Conservation (phyloP, 2,797 vertebrate species). For the Dermochelys coriacea region DNA sequence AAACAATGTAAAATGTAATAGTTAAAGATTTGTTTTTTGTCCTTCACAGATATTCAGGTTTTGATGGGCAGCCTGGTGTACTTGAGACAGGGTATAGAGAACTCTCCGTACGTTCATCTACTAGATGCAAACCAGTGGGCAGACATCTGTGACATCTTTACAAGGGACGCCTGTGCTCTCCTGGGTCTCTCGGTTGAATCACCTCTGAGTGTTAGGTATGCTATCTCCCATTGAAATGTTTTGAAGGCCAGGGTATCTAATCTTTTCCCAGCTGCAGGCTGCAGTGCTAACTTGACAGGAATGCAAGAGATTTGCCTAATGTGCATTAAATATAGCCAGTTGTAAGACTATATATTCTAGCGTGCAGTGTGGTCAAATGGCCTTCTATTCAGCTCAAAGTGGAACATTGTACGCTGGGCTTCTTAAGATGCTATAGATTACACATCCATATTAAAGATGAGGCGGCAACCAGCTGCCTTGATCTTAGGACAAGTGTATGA, state of each 20-base stretch:
- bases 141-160: conserved; percentile 90
- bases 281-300: neutral
- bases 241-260: accelerated
- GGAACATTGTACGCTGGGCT: neutral
- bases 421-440: neutral
- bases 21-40: neutral
- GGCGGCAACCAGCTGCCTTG: neutral
- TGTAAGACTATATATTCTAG: neutral
- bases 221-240: neutral
- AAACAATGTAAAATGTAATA: neutral
- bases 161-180: conserved; percentile 86
- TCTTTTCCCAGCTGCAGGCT: neutral
- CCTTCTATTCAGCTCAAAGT: neutral
- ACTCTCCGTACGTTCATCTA: conserved; percentile 88
- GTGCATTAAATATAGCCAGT: neutral
- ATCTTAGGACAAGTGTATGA: neutral
- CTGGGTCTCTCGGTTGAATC: conserved; percentile 88
- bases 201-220: conserved; percentile 88
- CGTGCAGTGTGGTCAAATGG: neutral
- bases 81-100: conserved; percentile 88
- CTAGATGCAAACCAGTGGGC: conserved; percentile 89
- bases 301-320: neutral
- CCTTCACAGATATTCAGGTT: conserved; percentile 85
- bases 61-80: conserved; percentile 90
- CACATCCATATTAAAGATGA: neutral